Conservation (phyloP, 1,140 invertebrate genomes). For the Drosophila nasuta region DNA sequence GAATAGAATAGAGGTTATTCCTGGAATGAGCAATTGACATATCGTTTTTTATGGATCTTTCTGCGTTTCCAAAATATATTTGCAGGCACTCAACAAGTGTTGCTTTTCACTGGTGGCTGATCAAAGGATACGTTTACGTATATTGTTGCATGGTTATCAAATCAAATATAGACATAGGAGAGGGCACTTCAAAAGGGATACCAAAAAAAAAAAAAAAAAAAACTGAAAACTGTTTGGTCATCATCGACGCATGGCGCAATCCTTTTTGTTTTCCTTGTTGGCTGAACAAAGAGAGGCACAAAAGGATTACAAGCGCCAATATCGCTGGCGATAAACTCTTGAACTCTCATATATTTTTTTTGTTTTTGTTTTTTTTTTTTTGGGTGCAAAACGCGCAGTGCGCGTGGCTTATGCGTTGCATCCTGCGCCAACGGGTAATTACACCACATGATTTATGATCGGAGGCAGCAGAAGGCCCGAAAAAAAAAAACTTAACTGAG, state of each 20-base stretch:
- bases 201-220: neutral
- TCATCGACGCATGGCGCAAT: conserved; percentile 55
- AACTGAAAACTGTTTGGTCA: conserved; percentile 59
- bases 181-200: conserved; percentile 36
- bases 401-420: conserved; percentile 78
- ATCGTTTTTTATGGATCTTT: conserved; percentile 35
- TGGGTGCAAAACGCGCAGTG: neutral
- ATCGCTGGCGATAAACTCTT: conserved; percentile 66
- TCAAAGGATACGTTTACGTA: conserved; percentile 47
- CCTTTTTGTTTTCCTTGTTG: conserved; percentile 48
- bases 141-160: conserved; percentile 53
- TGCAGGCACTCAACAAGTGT: conserved; percentile 33
- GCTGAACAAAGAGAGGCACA: conserved; percentile 6
- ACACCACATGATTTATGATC: conserved; percentile 82
- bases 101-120: neutral
- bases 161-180: conserved; percentile 61
- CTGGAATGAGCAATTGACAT: conserved; percentile 53
- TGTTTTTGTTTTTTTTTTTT: too few species aligned
- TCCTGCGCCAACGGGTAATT: conserved; percentile 84
- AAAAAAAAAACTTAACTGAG: neutral
- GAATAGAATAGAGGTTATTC: conserved; percentile 49
- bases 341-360: conserved; percentile 38
- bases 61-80: conserved; percentile 57
- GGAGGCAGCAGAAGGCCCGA: conserved; percentile 51
- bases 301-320: conserved; percentile 46